phyloP scores from a whole-genome alignment of 2,888 invertebrate genomes.

The Agrochola circellaris region DNA sequence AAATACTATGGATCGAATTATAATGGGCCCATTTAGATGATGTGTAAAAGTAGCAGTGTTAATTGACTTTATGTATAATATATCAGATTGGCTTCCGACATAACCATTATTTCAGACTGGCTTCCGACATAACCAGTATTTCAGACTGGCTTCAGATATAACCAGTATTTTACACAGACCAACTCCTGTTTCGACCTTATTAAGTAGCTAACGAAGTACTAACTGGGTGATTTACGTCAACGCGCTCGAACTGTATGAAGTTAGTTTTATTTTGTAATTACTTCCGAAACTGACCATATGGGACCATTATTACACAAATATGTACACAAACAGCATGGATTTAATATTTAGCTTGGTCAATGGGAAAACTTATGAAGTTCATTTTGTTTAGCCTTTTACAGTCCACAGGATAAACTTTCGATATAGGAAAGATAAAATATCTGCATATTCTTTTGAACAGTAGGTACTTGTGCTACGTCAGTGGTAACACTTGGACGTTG shows the following conservation, averaged over 20 bases:
- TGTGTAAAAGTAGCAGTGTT: background rate
- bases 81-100: too few relatives aligned
- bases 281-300: conserved; percentile 19
- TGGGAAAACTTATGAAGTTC: too few relatives aligned
- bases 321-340: background rate
- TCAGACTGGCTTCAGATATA: too few relatives aligned
- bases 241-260: conserved; percentile 21
- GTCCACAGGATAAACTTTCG: background rate
- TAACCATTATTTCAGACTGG: too few relatives aligned
- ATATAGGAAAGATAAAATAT: too few relatives aligned
- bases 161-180: conserved; percentile 22
- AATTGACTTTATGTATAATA: background rate
- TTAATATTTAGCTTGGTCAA: background rate
- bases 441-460: too few relatives aligned
- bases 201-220: conserved; percentile 43
- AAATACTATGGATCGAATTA: background rate
- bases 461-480: too few relatives aligned
- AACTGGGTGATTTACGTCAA: conserved; percentile 44
- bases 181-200: conserved; percentile 38
- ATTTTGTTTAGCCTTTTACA: background rate
- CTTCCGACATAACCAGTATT: too few relatives aligned
- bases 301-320: background rate
- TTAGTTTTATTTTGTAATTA: conserved; percentile 46
- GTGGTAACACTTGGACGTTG: too few relatives aligned
- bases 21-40: background rate